A percentile compares a stretch with the other conserved stretches of the same genome.
Conservation (phyloP, 1,140 invertebrate species). For the Camponotus vicinus region DNA sequence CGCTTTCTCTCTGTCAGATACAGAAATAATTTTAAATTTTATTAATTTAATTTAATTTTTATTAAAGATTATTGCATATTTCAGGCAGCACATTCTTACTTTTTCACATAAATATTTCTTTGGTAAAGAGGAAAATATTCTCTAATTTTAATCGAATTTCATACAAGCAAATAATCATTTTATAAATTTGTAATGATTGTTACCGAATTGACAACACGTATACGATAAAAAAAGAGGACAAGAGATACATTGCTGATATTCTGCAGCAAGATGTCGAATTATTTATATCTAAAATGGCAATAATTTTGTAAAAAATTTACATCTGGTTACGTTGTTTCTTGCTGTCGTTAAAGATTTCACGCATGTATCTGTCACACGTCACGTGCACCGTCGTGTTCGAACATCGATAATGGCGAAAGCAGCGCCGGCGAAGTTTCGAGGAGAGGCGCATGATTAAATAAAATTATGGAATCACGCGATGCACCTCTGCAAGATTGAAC, state of each 20-base stretch:
- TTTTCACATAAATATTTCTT: neutral
- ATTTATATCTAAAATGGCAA: neutral
- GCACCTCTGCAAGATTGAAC: conserved; percentile 51
- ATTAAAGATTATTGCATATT: neutral
- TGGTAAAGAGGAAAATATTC: too few relatives aligned
- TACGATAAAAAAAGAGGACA: too few relatives aligned
- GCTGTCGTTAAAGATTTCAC: conserved; percentile 17
- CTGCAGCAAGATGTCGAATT: too few relatives aligned
- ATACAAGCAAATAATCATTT: neutral
- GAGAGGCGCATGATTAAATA: conserved; percentile 23
- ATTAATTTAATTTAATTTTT: too few relatives aligned
- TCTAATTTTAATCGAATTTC: neutral
- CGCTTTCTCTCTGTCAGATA: too few relatives aligned
- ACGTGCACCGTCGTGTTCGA: neutral
- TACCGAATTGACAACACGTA: too few relatives aligned
- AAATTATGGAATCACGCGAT: conserved; percentile 44
- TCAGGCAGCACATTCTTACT: neutral
- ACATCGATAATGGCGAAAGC: conserved; percentile 2
- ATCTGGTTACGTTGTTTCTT: neutral
- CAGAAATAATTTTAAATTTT: too few relatives aligned
- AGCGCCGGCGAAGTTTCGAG: neutral
- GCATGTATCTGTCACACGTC: neutral
- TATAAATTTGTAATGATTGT: neutral
- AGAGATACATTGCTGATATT: neutral
- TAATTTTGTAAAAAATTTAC: neutral